Percentiles rank a stretch among this genome's conserved stretches.
Conservation (phyloP, 2,888 invertebrate genomes). For the Maniola hyperantus region DNA sequence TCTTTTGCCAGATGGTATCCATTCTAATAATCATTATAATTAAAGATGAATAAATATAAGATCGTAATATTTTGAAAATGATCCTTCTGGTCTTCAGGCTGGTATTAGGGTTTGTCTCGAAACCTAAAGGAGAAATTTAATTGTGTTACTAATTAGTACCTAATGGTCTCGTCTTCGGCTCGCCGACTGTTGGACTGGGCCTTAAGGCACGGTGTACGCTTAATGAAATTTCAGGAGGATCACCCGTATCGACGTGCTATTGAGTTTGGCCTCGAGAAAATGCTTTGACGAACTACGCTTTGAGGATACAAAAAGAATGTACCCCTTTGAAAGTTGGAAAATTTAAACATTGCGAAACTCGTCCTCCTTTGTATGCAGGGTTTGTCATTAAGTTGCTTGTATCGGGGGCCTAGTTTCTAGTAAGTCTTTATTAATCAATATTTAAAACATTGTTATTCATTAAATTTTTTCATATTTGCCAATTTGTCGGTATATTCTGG, state of each 20-base stretch:
- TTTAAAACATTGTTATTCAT: not conserved
- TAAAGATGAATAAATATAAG: too few relatives aligned
- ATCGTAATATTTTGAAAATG: too few relatives aligned
- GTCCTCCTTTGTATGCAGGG: constrained; percentile 13
- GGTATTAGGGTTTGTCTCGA: too few relatives aligned
- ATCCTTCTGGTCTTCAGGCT: too few relatives aligned
- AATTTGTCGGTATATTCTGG: too few relatives aligned
- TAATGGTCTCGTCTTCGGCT: not conserved
- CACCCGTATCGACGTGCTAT: constrained; percentile 35
- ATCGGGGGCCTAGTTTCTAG: not conserved
- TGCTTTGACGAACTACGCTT: constrained; percentile 39
- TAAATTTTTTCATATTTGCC: not conserved
- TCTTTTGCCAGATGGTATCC: too few relatives aligned
- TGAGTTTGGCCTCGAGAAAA: constrained; percentile 38
- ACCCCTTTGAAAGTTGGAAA: constrained; percentile 31
- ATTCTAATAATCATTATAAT: too few relatives aligned
- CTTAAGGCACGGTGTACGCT: constrained; percentile 29
- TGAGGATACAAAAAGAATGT: constrained; percentile 38
- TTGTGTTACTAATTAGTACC: not conserved
- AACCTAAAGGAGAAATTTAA: not conserved
- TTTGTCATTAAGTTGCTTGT: constrained; percentile 14
- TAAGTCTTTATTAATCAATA: not conserved
- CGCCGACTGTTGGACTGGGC: not conserved
- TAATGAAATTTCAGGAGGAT: constrained; percentile 43
- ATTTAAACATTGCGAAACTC: constrained; percentile 24